These are phyloP conservation scores for Corythoichthys intestinalis DNA, from an alignment of 2,113 vertebrate species.

Conservation along the genomic window DNA sequence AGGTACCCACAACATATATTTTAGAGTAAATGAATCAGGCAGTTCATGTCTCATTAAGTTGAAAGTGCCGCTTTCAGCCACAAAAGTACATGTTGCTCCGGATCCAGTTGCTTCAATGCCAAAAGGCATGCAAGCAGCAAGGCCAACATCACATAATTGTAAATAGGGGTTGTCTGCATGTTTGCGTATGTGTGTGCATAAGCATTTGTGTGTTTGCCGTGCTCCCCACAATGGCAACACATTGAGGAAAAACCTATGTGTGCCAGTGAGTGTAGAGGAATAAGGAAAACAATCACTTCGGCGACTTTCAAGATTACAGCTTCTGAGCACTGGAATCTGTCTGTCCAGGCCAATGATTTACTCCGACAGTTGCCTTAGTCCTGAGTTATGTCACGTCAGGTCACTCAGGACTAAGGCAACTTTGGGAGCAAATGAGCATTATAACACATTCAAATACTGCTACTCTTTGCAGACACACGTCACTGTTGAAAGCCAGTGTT, in stretches of 20 bases:
- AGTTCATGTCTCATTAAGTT: slow-evolving; percentile 57
- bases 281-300: neutral
- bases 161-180: slow-evolving; percentile 7
- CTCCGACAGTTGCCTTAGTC: too few species aligned
- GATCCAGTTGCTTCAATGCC: slow-evolving; percentile 37
- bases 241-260: neutral
- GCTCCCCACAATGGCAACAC: too few species aligned
- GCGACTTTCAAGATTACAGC: neutral
- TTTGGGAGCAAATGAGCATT: too few species aligned
- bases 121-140: slow-evolving; percentile 17
- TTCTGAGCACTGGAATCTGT: neutral
- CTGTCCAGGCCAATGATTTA: too few species aligned
- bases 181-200: neutral
- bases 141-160: slow-evolving; percentile 25
- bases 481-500: too few species aligned
- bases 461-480: too few species aligned
- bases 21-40: slow-evolving; percentile 58
- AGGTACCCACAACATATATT: slow-evolving; percentile 48
- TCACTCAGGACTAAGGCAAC: too few species aligned
- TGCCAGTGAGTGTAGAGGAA: neutral
- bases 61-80: slow-evolving; percentile 46
- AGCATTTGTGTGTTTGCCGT: too few species aligned
- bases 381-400: too few species aligned
- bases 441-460: too few species aligned
- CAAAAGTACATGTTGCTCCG: slow-evolving; percentile 52